A percentile compares a stretch with the other conserved stretches of the same genome.
Evolutionary conservation across 2,888 invertebrate species (phyloP).

Genomic region (Lochmaea capreae): DNA sequence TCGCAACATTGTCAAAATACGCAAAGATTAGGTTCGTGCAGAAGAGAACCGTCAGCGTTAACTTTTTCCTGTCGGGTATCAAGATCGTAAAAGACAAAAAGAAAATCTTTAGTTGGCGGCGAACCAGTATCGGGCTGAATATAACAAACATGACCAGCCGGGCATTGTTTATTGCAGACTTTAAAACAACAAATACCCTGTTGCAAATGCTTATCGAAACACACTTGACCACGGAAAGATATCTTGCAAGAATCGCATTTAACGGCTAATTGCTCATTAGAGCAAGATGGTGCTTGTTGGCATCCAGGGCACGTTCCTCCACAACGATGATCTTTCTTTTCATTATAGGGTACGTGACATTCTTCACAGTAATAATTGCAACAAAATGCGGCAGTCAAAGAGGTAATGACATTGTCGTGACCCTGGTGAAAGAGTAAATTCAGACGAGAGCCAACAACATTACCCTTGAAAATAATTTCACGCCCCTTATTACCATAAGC

Average conservation of each 20-base stretch:
- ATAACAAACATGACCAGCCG: constrained; percentile 26
- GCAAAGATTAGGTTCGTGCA: too few relatives aligned
- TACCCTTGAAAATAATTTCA: constrained; percentile 8
- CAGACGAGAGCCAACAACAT: not conserved
- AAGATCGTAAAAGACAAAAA: constrained; percentile 41
- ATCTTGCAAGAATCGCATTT: not conserved
- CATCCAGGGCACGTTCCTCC: constrained; percentile 15
- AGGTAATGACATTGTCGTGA: constrained; percentile 40
- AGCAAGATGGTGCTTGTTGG: constrained; percentile 12
- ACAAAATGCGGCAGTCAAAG: constrained; percentile 39
- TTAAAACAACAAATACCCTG: not conserved
- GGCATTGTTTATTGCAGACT: not conserved
- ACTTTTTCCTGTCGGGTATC: not conserved
- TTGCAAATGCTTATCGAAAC: constrained; percentile 6
- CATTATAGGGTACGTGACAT: constrained; percentile 37
- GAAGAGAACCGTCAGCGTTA: too few relatives aligned
- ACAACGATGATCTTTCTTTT: constrained; percentile 33
- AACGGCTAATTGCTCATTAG: not conserved
- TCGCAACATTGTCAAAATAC: too few relatives aligned
- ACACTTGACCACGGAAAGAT: too few relatives aligned
- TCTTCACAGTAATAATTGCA: constrained; percentile 37
- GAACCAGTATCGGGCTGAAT: constrained; percentile 30
- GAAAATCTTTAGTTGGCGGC: constrained; percentile 16
- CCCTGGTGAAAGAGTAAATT: constrained; percentile 35
- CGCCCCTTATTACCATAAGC: not conserved